These are phyloP conservation scores for Mormyrus proboscirostris DNA, from an alignment of 2,797 vertebrate genomes.

Conservation along the genomic window DNA sequence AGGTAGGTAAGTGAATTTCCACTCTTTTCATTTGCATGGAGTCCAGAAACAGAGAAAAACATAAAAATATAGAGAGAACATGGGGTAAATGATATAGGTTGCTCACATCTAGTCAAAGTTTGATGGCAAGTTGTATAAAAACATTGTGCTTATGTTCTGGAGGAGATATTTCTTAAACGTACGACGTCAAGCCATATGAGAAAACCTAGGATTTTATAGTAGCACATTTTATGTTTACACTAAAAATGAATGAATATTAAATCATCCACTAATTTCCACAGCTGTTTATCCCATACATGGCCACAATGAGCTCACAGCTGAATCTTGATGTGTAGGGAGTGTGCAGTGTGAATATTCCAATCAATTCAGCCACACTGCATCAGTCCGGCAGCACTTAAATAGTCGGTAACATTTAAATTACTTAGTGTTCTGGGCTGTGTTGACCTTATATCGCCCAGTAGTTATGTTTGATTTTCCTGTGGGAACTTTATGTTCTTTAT, in stretches of 20 bases:
- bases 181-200: neutral
- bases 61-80: neutral
- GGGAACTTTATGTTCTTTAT: neutral
- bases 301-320: neutral
- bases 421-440: neutral
- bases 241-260: neutral
- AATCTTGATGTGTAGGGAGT: neutral
- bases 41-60: neutral
- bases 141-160: neutral
- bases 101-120: neutral
- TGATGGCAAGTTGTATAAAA: neutral
- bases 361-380: neutral
- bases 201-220: neutral
- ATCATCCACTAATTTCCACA: neutral
- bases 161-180: neutral
- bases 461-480: neutral
- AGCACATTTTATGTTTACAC: neutral
- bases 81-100: neutral
- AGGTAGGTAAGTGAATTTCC: constrained; percentile 21
- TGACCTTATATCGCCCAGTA: neutral
- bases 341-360: neutral
- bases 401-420: neutral
- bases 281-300: neutral
- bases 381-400: neutral
- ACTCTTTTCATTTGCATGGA: neutral